Evolutionary conservation across 2,113 vertebrate species (phyloP).

Genomic region (Heptranchias perlo): DNA sequence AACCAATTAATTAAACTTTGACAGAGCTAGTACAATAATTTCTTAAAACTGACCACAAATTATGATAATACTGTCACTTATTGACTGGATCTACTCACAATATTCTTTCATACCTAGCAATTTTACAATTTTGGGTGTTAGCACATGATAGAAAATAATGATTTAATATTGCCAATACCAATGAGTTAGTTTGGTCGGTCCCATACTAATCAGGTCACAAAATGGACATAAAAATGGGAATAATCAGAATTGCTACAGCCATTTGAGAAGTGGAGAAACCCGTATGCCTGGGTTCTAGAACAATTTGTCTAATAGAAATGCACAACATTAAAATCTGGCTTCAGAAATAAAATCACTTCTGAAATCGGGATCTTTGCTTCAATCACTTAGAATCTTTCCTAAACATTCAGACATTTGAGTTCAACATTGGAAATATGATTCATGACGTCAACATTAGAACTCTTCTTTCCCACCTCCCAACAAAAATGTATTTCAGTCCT

Average conservation of each 20-base stretch:
- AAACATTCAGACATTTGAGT: not conserved
- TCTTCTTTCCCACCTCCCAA: not conserved
- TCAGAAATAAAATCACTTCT: not conserved
- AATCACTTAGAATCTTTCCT: not conserved
- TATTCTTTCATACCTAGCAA: not conserved
- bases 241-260: not conserved
- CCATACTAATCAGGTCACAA: conserved; percentile 4
- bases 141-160: not conserved
- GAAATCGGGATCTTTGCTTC: not conserved
- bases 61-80: not conserved
- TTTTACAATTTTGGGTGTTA: not conserved
- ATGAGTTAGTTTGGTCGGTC: not conserved
- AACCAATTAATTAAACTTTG: not conserved
- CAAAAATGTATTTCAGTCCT: not conserved
- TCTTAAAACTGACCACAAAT: not conserved
- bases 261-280: not conserved
- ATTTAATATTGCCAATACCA: not conserved
- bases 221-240: not conserved
- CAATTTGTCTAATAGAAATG: not conserved
- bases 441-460: not conserved
- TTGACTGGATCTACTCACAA: not conserved
- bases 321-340: not conserved
- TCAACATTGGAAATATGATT: conserved; percentile 26
- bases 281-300: not conserved
- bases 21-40: not conserved